Evolutionary conservation across 1,140 invertebrate genomes (phyloP).

Genomic region (Listronotus bonariensis): DNA sequence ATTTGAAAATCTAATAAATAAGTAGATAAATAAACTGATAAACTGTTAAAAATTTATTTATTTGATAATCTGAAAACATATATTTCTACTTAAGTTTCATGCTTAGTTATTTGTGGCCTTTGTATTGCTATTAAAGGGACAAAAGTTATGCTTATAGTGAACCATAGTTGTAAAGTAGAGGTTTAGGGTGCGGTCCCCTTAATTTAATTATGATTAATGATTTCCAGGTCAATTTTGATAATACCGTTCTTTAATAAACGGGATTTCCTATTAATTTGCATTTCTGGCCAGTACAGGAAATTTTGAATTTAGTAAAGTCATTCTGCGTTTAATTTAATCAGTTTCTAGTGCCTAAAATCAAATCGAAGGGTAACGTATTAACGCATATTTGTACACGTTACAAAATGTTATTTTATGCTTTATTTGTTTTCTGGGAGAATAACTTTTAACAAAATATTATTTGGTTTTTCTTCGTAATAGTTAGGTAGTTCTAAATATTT

Average conservation of each 20-base stretch:
- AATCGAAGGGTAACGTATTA: no score
- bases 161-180: conserved; percentile 28
- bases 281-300: conserved; percentile 18
- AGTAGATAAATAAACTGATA: no score
- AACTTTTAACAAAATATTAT: no score
- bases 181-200: conserved; percentile 34
- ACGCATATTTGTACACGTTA: no score
- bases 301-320: conserved; percentile 33
- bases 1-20: no score
- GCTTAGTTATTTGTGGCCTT: conserved; percentile 16
- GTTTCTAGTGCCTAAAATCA: conserved; percentile 8
- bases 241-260: conserved; percentile 36
- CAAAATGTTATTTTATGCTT: no score
- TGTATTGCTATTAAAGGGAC: conserved; percentile 36
- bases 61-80: no score
- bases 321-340: conserved; percentile 30
- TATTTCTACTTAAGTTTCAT: neutral
- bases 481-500: no score
- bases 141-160: conserved; percentile 30
- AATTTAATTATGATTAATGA: conserved; percentile 40
- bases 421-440: no score
- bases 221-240: conserved; percentile 34
- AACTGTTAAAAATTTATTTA: no score
- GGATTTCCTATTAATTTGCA: conserved; percentile 27
- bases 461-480: no score